Evolutionary conservation across 2,797 vertebrate genomes (phyloP).

Genomic region (Spea hammondii): DNA sequence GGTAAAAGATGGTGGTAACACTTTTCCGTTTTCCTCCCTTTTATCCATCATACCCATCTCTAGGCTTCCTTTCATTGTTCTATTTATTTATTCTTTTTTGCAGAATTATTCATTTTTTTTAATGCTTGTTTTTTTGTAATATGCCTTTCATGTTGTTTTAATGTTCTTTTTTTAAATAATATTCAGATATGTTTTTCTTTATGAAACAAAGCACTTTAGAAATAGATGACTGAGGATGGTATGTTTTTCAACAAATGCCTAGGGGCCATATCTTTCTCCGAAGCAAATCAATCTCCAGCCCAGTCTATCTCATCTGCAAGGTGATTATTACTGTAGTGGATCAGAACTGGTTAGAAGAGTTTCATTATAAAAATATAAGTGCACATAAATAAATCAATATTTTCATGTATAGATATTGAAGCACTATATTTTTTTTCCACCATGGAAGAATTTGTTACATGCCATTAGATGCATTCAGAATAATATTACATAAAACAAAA

Average conservation of each 20-base stretch:
- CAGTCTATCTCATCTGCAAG: constrained; percentile 16
- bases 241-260: constrained; percentile 28
- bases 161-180: neutral
- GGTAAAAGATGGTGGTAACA: too few species aligned
- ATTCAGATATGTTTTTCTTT: neutral
- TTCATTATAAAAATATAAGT: constrained; percentile 27
- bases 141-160: neutral
- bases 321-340: constrained; percentile 36
- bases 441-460: neutral
- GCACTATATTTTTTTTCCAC: neutral
- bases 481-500: neutral
- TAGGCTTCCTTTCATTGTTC: neutral
- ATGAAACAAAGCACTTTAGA: constrained; percentile 10
- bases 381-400: constrained; percentile 37
- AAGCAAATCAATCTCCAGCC: constrained; percentile 41
- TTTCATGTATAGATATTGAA: constrained; percentile 34
- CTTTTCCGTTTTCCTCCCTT: too few species aligned
- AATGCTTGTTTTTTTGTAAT: neutral
- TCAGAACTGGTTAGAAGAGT: constrained; percentile 32
- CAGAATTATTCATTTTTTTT: neutral
- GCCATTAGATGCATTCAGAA: neutral
- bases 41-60: too few species aligned
- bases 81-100: neutral
- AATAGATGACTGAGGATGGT: constrained; percentile 4
- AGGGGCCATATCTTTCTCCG: constrained; percentile 30